Evolutionary conservation across 2,888 invertebrate genomes (phyloP).

Genomic region (Dioctria linearis): DNA sequence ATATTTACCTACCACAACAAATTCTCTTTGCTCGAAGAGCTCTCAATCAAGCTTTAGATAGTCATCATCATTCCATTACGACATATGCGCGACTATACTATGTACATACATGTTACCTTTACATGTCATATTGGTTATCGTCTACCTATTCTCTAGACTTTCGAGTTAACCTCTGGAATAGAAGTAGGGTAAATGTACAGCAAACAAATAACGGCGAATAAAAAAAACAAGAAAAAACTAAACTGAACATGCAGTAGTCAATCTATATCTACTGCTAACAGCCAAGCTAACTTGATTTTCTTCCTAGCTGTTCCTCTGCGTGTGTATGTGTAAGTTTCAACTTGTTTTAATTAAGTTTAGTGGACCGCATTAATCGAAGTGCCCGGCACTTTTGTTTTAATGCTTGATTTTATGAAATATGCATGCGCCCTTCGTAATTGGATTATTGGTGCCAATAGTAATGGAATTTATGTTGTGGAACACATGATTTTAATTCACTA

Average conservation of each 20-base stretch:
- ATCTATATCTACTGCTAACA: neutral
- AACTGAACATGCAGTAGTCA: constrained; percentile 37
- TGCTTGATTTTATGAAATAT: constrained; percentile 41
- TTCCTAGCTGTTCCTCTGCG: neutral
- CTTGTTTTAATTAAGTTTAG: constrained; percentile 46
- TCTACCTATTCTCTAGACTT: no score
- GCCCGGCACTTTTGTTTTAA: constrained; percentile 47
- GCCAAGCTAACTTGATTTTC: constrained; percentile 30
- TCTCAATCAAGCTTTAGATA: no score
- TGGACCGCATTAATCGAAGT: constrained; percentile 49
- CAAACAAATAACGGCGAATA: no score
- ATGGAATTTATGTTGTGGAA: constrained; percentile 1
- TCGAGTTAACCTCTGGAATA: no score
- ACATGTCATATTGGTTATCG: no score
- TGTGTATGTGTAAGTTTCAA: neutral
- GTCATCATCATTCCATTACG: no score
- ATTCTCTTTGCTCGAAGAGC: no score
- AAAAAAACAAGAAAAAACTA: constrained; percentile 16
- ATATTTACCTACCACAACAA: no score
- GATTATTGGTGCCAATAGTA: constrained; percentile 40
- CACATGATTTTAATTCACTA: no score
- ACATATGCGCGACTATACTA: no score
- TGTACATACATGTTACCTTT: no score
- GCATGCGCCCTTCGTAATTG: constrained; percentile 41
- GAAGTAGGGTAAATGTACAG: no score